Percentiles rank a stretch among this genome's conserved stretches.
These are phyloP conservation scores for Salarias fasciatus DNA, from an alignment of 2,797 vertebrate genomes.

Conservation along the genomic window DNA sequence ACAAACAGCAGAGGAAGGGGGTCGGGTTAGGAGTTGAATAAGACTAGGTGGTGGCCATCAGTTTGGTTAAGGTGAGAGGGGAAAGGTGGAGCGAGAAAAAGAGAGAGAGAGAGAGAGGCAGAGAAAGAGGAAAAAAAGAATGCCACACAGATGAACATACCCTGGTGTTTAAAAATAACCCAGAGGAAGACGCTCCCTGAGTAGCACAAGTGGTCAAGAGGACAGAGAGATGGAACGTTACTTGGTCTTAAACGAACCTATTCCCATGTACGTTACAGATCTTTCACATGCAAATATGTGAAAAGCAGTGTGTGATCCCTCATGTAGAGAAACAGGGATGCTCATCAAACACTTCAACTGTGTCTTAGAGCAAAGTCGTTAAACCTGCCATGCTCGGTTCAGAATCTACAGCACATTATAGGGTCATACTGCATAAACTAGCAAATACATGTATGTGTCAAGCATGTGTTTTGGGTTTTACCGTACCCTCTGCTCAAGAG, in stretches of 20 bases:
- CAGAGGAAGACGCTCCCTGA: conserved; percentile 90
- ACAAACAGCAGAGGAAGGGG: conserved; percentile 46
- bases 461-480: conserved; percentile 5
- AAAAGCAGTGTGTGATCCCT: conserved; percentile 18
- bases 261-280: conserved; percentile 28
- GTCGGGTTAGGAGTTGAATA: conserved; percentile 52
- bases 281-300: conserved; percentile 25
- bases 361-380: neutral
- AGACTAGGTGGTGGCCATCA: conserved; percentile 49
- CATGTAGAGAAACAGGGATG: conserved; percentile 23
- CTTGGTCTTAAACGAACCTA: conserved; percentile 60
- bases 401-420: neutral
- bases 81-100: conserved; percentile 34
- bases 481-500: conserved; percentile 96
- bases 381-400: neutral
- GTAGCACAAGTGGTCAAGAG: conserved; percentile 73
- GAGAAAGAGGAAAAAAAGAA: conserved; percentile 8
- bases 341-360: conserved; percentile 14
- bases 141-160: conserved; percentile 84
- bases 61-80: conserved; percentile 50
- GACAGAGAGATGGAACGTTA: conserved; percentile 76
- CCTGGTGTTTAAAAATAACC: conserved; percentile 89
- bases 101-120: no score
- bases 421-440: conserved; percentile 12
- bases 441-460: conserved; percentile 15